Conservation (phyloP, 2,888 invertebrate genomes). For the Pinctada fucata region DNA sequence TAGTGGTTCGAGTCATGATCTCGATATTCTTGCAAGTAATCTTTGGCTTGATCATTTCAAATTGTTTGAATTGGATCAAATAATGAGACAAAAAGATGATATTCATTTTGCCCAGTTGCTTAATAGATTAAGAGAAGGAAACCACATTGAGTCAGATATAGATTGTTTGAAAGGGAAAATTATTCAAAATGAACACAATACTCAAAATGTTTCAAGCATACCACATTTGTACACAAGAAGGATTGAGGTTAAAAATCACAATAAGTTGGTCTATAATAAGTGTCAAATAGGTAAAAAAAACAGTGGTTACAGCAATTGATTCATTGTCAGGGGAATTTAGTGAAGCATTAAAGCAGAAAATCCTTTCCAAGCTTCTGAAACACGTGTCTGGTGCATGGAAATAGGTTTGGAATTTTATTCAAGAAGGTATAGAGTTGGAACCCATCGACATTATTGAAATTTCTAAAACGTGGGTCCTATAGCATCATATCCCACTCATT, state of each 20-base stretch:
- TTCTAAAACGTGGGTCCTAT: too few species aligned
- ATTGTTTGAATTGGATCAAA: conserved; percentile 46
- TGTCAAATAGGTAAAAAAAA: conserved; percentile 11
- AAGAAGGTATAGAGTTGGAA: too few species aligned
- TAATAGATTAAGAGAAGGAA: conserved; percentile 50
- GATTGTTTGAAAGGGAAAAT: conserved; percentile 27
- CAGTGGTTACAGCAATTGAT: conserved; percentile 38
- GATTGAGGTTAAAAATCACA: conserved; percentile 32
- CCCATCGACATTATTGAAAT: too few species aligned
- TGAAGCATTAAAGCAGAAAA: conserved; percentile 22
- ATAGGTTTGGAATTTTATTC: too few species aligned
- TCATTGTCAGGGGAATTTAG: conserved; percentile 39
- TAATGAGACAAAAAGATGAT: conserved; percentile 56
- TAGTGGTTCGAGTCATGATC: conserved; percentile 9
- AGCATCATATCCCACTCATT: too few species aligned
- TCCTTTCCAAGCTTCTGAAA: conserved; percentile 32
- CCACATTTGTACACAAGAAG: conserved; percentile 42
- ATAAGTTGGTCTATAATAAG: conserved; percentile 25
- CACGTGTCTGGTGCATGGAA: too few species aligned
- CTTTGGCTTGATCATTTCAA: conserved; percentile 42
- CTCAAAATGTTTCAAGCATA: not conserved
- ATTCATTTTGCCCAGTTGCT: conserved; percentile 43
- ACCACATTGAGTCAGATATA: conserved; percentile 39
- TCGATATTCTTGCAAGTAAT: conserved; percentile 32
- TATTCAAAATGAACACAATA: not conserved